Evolutionary conservation across 2,113 vertebrate species (phyloP), one percentile per base, ranked within the genome.

Genomic region (Oryzias javanicus): DNA sequence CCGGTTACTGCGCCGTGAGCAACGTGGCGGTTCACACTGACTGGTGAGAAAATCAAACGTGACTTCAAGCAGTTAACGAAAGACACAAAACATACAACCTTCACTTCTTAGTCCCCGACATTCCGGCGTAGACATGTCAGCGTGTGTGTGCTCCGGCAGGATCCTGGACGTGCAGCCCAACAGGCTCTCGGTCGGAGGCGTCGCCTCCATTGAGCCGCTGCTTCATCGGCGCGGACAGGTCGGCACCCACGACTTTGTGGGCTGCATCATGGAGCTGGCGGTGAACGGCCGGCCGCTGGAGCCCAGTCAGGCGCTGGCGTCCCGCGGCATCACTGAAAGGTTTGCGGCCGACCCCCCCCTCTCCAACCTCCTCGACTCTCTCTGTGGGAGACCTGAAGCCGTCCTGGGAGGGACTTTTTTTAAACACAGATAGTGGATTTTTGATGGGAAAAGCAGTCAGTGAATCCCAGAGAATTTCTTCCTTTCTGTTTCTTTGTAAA

Each of bases 191-290:
- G 95, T 98, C 15, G 97, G 96, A 20, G 97, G 97, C 14, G 93
- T 98, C 78, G 86, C 90, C 67, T 94, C 94, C 0, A 66, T 98
- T 40, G 95, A 97, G 35, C 91, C 95, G 8, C 78, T 98, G 84
- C 91, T 98, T 70, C 95, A 94, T 77, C 93, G 95, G n/a, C 92
- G 83, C 68, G 94, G 94, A 60, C 97, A 99, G 49, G 93, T 99
- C 77, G 89, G 94, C 84, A 94, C 95, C 60, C 95, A 99, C 20
- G 97, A 99, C 83, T 99, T 99, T 66, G 92, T 98, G 2, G 97
- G 97, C 72, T 99, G 97, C 80, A 94, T 99, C 90, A 98, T 98
- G 96, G 97, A 98, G 87, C 93, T 99, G 35, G 95, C 96, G n/a
- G 94, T 99, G 79, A 99, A 99, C 1, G 97, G 97, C 42, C 94